Conservation (phyloP, 2,888 invertebrate species). For the Achlya flavicornis region DNA sequence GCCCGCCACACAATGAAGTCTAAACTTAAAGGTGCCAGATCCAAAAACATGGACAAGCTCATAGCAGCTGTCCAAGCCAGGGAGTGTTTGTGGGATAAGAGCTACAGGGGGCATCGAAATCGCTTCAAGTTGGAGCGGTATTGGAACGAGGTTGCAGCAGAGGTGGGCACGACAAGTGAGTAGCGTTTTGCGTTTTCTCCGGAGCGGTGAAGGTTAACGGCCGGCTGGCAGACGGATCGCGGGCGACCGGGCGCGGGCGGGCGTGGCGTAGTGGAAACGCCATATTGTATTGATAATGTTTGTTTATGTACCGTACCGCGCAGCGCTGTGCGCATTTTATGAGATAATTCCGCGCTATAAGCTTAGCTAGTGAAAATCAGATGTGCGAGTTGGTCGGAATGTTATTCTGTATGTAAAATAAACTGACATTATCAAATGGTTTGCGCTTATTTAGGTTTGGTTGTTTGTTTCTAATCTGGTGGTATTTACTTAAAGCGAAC, state of each 20-base stretch:
- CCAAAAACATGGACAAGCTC: constrained; percentile 76
- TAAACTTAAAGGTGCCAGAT: constrained; percentile 66
- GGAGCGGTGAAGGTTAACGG: constrained; percentile 47
- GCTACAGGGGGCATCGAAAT: constrained; percentile 75
- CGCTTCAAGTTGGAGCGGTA: constrained; percentile 76
- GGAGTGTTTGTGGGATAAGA: constrained; percentile 78
- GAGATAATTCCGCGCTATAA: constrained; percentile 12
- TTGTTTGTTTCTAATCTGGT: neutral
- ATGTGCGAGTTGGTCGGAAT: constrained; percentile 9
- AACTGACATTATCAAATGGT: neutral
- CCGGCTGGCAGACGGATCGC: constrained; percentile 21
- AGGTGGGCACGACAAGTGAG: constrained; percentile 78
- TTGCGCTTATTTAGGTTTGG: neutral
- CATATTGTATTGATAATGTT: constrained; percentile 22
- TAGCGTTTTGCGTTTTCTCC: constrained; percentile 44
- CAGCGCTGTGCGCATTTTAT: constrained; percentile 17
- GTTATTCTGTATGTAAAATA: constrained; percentile 5
- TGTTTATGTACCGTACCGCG: constrained; percentile 29
- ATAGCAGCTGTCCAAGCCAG: constrained; percentile 79
- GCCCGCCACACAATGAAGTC: constrained; percentile 62
- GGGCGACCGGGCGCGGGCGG: constrained; percentile 20
- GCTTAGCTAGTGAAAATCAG: constrained; percentile 9
- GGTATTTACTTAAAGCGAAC: neutral
- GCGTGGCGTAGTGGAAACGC: constrained; percentile 14
- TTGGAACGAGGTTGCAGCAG: constrained; percentile 79